Conservation (phyloP, 2,113 vertebrate genomes). For the Thermophis baileyi region DNA sequence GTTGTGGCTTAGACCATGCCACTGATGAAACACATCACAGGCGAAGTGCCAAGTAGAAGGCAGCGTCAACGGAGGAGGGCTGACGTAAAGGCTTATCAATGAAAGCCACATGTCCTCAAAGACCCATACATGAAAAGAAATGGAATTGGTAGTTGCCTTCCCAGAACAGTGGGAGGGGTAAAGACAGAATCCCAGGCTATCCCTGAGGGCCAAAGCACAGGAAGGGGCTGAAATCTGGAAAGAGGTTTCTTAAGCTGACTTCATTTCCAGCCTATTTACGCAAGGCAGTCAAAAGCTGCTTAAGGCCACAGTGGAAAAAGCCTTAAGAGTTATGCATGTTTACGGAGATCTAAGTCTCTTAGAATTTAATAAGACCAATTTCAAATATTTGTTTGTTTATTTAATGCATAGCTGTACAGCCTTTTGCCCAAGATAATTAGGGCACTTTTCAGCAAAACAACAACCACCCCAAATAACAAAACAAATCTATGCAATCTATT, state of each 20-base stretch:
- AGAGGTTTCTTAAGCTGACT: background rate
- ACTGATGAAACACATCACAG: background rate
- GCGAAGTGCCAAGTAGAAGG: background rate
- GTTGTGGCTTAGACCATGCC: background rate
- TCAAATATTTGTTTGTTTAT: background rate
- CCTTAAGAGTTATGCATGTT: background rate
- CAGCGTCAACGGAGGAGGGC: background rate
- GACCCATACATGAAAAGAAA: background rate
- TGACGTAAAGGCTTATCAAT: background rate
- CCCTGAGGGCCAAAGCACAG: background rate
- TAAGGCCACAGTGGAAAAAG: background rate
- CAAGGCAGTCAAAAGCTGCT: background rate
- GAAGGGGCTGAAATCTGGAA: background rate
- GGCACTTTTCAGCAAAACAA: background rate
- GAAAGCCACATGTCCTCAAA: background rate
- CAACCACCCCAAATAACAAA: background rate
- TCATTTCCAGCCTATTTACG: background rate
- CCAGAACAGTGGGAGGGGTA: background rate
- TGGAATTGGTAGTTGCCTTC: background rate
- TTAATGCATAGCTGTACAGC: background rate
- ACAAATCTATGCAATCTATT: background rate
- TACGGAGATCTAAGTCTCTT: background rate
- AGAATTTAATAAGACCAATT: background rate
- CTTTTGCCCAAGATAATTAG: background rate
- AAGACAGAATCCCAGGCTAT: background rate